Evolutionary conservation across 2,888 invertebrate species (phyloP), one percentile per base, ranked within the genome.

Genomic region (Mylabris sibirica): DNA sequence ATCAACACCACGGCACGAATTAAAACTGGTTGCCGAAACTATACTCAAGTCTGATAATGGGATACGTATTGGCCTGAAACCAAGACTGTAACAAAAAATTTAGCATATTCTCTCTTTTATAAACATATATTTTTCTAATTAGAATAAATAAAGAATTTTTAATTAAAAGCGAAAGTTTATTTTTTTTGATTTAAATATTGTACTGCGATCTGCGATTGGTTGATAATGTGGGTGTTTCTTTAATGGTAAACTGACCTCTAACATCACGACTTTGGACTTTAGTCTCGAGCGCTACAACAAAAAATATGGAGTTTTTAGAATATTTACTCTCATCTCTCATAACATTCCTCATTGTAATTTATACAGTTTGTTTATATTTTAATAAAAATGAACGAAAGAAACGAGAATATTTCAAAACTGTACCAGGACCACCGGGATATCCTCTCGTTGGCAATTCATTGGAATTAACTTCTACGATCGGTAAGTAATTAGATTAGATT

Each of bases 1-100:
- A 12, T 68, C 76, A 11, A 65, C 67, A 38, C 69, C 71, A 17
- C 80, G 84, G 22, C 84, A 85, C 44, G 83, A 85, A 72, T 85
- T 87, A 0, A 74, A 83, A 61, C 71, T 88, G 14, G 82, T 85
- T 4, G 81, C 85, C 0, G 87, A 87, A 35, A 78, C 88, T 1
- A 86, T 88, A 1, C 76, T 89, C 0, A 85, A 86, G 71, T 85
- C 88, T 0, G 81, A 82, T 9, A 86, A 85, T 77, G 87, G 87
- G 0, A 82, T 89, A 0, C 75, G 82, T 61, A 78, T 88, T 34
- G 83, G 83, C 70, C n/a, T 76, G 35, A 71, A 71, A 20, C 71
- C 69, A 49, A 24, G 57, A 12, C 24, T 24, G 22, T 57, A 20
- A 22, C 24, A 12, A 20, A 57, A 57, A 20, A 57, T 12, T 22